These are phyloP conservation scores for Falco punctatus DNA, from an alignment of 2,113 vertebrate genomes.

Conservation along the genomic window DNA sequence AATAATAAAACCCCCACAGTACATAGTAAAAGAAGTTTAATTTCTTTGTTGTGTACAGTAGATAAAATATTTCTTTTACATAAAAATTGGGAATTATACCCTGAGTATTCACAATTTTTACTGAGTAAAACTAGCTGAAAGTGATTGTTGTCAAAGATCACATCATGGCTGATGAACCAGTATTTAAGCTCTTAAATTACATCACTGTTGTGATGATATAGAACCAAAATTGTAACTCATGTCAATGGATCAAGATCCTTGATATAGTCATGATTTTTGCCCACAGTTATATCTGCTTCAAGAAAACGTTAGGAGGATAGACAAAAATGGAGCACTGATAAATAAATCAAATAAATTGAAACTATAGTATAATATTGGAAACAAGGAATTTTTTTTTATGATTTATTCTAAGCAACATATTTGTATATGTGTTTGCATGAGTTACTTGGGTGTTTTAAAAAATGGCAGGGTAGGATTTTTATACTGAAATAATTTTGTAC, in stretches of 20 bases:
- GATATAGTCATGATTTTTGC: not conserved
- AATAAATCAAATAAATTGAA: not conserved
- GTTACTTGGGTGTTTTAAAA: not conserved
- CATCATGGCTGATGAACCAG: not conserved
- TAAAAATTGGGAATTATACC: not conserved
- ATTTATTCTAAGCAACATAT: not conserved
- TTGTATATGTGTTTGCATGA: fast-evolving
- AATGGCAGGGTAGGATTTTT: not conserved
- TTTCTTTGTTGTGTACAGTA: not conserved
- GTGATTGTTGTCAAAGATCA: not conserved
- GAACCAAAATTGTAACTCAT: not conserved
- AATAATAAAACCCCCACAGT: fast-evolving
- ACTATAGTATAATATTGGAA: not conserved
- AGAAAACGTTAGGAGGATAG: not conserved
- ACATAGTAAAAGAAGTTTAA: not conserved
- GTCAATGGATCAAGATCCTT: not conserved
- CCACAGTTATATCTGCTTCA: not conserved
- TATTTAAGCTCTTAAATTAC: not conserved
- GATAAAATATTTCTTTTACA: not conserved
- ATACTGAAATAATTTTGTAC: not conserved
- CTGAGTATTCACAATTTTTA: not conserved
- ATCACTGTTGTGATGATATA: not conserved
- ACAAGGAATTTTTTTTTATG: not conserved
- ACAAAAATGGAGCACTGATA: not conserved
- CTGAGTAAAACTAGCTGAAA: not conserved